Evolutionary conservation across 2,888 invertebrate species (phyloP), one percentile per base, ranked within the genome.

Genomic region (Clepsis dumicolana): DNA sequence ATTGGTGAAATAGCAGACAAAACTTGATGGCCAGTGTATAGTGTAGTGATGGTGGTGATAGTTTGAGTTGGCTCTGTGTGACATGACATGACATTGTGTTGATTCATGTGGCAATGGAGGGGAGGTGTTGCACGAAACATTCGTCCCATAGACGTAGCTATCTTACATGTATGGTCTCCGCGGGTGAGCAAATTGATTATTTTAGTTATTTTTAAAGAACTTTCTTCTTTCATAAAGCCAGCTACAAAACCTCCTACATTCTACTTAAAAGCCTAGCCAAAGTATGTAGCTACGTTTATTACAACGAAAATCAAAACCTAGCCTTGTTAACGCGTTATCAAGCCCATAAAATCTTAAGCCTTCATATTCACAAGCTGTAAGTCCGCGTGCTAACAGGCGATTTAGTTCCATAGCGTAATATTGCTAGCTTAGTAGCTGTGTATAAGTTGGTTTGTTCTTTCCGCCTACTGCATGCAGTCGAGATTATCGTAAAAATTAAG

Each of bases 401-500:
- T 82, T 87, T 83, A 81, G 82, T 86, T 86, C 79, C 63, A 16
- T 61, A 70, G 70, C 71, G 70, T 70, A 78, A 81, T 81, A 81
- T 81, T 81, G 77, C 80, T 75, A 78, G 76, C 77, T 80, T 80
- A 80, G 66, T 53, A 66, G 62, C 57, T 57, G 44, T 61, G 35
- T 48, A 44, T 57, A 64, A 64, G 72, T 71, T 65, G 65, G 73
- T 73, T 71, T 68, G 68, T 68, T 78, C 82, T 84, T 84, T 80
- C 83, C 83, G 84, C 83, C 82, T 81, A 80, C 83, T 78, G 82
- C 85, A 86, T 84, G 83, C 82, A 81, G 80, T 78, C 75, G 74
- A 80, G 78, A 85, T 90, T 82, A 87, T 85, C 87, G 82, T 89
- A 88, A 90, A 88, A 86, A 86, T 80, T 87, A 83, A 89, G 80